Base-by-base conservation (phyloP, 2,113 vertebrate genomes). In the Columbina picui region DNA sequence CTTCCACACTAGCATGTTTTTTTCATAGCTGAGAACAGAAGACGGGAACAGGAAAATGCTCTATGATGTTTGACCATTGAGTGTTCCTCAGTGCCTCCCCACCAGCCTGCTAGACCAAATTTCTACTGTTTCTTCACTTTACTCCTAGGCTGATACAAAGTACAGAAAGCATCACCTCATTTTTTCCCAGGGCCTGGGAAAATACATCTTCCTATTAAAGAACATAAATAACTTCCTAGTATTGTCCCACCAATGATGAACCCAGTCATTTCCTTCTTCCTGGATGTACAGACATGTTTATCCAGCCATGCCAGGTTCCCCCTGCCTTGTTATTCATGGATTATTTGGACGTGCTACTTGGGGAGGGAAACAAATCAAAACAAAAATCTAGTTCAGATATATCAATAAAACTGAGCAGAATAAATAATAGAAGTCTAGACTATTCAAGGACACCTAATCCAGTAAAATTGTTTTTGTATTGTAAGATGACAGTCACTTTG, bases 251-350 rank as follows among this genome's bases (percentile, higher is more conserved):
- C 69, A 68, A 21, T 32, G 91, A 93, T 87, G 95, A 82, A 21
- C 16, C n/a, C 70, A 49, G 76, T 36, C 30, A 67, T 89, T 95
- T 94, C 94, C 95, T 93, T 78, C 77, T 89, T 96, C 95, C 87
- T 70, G 84, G 39, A 84, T 87, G 15, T n/a, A 71, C 43, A 64
- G 68, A 94, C 69, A 32, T 26, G 27, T 86, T 92, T 68, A 11
- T 52, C 56, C 65, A 73, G 53, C n/a, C 57, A 65, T 68, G 14
- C 9, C 69, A 82, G 22, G 71, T 56, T 71, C 68, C 13, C 9
- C 4, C 47, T 39, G 5, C 49, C 69, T 85, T 23, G 0, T 64
- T 83, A 77, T 73, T 85, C n/a, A 64, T 4, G 5, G 23, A 41
- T 73, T 74, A 47, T 41, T 12, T 34, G 9, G 26, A 81, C 2